Base-by-base conservation (phyloP, 1,140 invertebrate species). In the Bombus impatiens region DNA sequence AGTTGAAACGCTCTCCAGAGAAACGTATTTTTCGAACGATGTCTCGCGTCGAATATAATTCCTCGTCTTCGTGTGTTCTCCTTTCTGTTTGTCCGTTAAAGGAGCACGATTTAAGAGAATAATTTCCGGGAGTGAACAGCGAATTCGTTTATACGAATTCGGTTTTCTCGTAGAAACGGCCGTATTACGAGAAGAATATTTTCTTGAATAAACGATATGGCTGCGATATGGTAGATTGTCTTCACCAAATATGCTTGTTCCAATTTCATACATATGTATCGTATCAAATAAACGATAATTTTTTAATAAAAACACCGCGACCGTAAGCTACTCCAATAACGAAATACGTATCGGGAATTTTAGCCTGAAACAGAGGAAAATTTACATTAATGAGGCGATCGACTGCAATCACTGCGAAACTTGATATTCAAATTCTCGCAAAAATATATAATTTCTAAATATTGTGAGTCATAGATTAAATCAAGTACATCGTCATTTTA, bases 21-120 rank as follows among this genome's bases (percentile, higher is more conserved):
- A 22, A 62, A 22, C 37, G 76, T 62, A 42, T 40, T 42, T 78
- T 37, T 62, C 28, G n/a, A 78, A 78, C 57, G 47, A n/a, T 28
- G 47, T 37, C 28, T 62, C 3, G 28, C 59, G 3, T 42, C 37
- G 37, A 78, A 78, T 32, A 78, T 78, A 62, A 78, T 62, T 42
- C 42, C 37, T 12, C 12, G n/a, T 37, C 35, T 8, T 74, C 28
- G 40, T 42, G 2, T 44, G 13, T 75, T 47, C 44, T 25, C 67
- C 3, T 76, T 76, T 53, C 32, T 76, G 22, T 35, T 3, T 18
- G 6, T 10, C 28, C 74, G 74, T 22, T 76, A 76, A 76, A 53
- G 74, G 9, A 35, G 44, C 44, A 13, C 42, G 74, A n/a, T 76
- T 76, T 76, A 76, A 76, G 44, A 32, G 42, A 53, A 76, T 76